A percentile compares a stretch with the other conserved stretches of the same genome.
Evolutionary conservation across 35 echinoderm and acorn worm species (phyloP).

Genomic region (Stichopus chloronotus): DNA sequence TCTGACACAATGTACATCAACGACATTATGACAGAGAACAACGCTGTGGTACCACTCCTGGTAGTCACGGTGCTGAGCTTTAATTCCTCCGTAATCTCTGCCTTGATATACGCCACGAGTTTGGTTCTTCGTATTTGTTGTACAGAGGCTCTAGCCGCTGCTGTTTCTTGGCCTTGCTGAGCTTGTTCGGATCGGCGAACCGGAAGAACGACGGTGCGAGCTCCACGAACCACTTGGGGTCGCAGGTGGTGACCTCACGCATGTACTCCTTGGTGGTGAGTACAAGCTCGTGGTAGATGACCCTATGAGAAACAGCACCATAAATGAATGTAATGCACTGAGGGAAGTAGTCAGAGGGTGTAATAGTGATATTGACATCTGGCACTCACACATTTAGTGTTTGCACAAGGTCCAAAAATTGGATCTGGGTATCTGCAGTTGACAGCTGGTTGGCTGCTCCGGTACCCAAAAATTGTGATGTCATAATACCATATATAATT

Average conservation of each 20-base stretch:
- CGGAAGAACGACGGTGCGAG: slow-evolving; percentile 91
- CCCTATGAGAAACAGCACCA: slow-evolving; percentile 44
- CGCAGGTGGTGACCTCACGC: slow-evolving; percentile 92
- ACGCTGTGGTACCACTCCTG: no score
- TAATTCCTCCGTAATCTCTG: slow-evolving; percentile 94
- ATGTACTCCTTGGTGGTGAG: slow-evolving; percentile 99
- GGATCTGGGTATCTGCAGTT: no score
- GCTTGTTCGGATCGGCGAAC: slow-evolving; percentile 87
- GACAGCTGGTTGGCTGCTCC: no score
- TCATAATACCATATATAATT: no score
- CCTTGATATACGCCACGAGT: slow-evolving; percentile 95
- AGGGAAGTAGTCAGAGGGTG: not conserved
- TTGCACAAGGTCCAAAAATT: no score
- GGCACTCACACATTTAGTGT: no score
- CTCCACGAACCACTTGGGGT: slow-evolving; percentile 95
- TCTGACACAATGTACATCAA: no score
- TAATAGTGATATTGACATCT: no score
- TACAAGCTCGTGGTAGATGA: slow-evolving; percentile 98
- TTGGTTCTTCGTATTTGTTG: slow-evolving; percentile 99
- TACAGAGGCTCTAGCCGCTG: slow-evolving; percentile 96
- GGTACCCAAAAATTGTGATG: no score
- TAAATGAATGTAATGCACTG: not conserved
- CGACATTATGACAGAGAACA: no score
- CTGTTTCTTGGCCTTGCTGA: slow-evolving; percentile 99
- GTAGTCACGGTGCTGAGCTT: not conserved